phyloP scores from a whole-genome alignment of 2,113 vertebrate species.

The Heterotis niloticus region DNA sequence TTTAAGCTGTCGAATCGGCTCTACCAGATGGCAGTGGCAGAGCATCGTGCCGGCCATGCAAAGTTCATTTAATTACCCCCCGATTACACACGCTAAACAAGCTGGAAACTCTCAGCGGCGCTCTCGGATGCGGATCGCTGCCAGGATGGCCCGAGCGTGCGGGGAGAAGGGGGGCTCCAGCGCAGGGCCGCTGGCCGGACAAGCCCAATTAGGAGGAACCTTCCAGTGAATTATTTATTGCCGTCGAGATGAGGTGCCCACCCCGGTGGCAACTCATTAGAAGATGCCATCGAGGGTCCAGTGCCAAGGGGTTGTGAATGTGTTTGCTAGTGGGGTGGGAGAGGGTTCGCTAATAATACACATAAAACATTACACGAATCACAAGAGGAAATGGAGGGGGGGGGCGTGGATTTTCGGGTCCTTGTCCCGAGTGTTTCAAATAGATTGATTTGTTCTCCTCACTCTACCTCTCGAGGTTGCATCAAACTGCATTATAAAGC shows the following conservation, averaged over 20 bases:
- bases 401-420: neutral
- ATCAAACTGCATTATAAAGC: neutral
- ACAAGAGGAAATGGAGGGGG: neutral
- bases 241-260: slow-evolving; percentile 22
- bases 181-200: neutral
- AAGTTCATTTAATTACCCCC: slow-evolving; percentile 24
- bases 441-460: slow-evolving; percentile 12
- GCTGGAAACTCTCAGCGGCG: neutral
- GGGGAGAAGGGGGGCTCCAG: neutral
- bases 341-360: neutral
- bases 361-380: neutral
- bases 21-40: slow-evolving; percentile 21
- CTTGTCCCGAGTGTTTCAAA: neutral
- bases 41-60: neutral
- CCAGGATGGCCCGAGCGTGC: neutral
- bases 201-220: slow-evolving; percentile 38
- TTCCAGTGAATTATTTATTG: slow-evolving; percentile 40
- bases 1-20: slow-evolving; percentile 1
- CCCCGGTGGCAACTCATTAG: slow-evolving; percentile 33
- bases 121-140: neutral
- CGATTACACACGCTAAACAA: slow-evolving; percentile 21
- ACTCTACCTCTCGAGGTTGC: slow-evolving; percentile 2
- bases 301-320: neutral
- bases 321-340: neutral
- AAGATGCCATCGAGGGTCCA: slow-evolving; percentile 24